These are phyloP conservation scores for Pteria penguin DNA, from an alignment of 2,888 invertebrate species.

Conservation along the genomic window DNA sequence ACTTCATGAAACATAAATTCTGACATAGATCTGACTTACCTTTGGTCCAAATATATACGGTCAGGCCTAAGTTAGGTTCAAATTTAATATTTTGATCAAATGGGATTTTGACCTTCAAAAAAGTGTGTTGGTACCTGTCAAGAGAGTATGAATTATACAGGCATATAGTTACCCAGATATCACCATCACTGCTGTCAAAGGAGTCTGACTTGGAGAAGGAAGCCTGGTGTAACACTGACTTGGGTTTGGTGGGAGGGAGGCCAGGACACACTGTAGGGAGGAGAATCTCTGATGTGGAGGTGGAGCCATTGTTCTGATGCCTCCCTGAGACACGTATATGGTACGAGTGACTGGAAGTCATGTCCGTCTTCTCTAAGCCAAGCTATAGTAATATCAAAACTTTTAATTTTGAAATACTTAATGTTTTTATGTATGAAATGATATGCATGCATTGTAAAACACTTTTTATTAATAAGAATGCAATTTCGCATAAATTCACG, in stretches of 20 bases:
- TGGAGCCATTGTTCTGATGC: not conserved
- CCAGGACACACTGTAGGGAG: slow-evolving; percentile 49
- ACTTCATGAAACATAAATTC: too few species aligned
- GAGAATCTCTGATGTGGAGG: slow-evolving; percentile 49
- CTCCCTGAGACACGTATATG: not conserved
- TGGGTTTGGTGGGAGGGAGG: slow-evolving; percentile 35
- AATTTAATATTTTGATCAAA: too few species aligned
- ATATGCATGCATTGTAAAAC: too few species aligned
- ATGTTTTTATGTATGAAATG: too few species aligned
- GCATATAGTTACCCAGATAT: slow-evolving; percentile 33
- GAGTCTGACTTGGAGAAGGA: slow-evolving; percentile 45
- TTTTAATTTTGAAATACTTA: too few species aligned
- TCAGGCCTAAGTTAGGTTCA: too few species aligned
- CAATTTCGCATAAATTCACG: too few species aligned
- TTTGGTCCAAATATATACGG: too few species aligned
- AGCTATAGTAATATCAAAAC: too few species aligned
- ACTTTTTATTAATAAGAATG: too few species aligned
- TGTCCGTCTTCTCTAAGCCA: slow-evolving; percentile 34
- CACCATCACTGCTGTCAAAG: slow-evolving; percentile 49
- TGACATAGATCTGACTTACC: too few species aligned
- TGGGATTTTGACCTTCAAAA: too few species aligned
- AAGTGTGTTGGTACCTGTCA: not conserved
- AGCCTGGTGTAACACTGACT: slow-evolving; percentile 40
- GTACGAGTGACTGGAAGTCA: slow-evolving; percentile 3
- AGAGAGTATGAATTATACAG: not conserved